Evolutionary conservation across 2,113 vertebrate genomes (phyloP), one percentile per base, ranked within the genome.

Genomic region (Gasterosteus aculeatus): DNA sequence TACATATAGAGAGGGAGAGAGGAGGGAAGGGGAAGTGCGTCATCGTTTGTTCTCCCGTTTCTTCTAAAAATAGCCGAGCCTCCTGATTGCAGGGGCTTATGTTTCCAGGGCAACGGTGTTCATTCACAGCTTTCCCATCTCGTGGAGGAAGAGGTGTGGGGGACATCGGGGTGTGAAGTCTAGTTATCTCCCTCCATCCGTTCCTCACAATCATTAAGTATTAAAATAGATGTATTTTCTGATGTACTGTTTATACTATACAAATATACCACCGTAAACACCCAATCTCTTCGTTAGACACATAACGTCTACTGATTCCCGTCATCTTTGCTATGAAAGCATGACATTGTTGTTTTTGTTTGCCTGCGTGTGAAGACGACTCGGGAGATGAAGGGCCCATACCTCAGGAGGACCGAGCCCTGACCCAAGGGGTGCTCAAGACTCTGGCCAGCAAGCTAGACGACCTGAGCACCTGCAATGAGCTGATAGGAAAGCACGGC

Each of bases 401-500:
- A 77, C 92, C 95, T n/a, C 96, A 96, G 81, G 93, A 97, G 10
- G 95, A 96, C 85, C 95, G 95, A 85, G 93, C 91, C 7, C 93
- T 96, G 81, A 95, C 95, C 78, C 95, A 96, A 72, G 73, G 93
- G 85, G 94, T 95, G 22, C 89, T 98, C 75, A 95, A 95, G 87
- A 94, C 78, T 69, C 95, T 99, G 88, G 95, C 95, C 49, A 89
- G 91, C 74, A 98, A 98, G 87, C 89, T 99, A 73, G 97, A 97
- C 5, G 96, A 97, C 83, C 95, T 98, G 88, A 95, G 95, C 94
- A 96, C 96, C 0, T 99, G 97, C 94, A 97, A 96, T 64, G 97
- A 99, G 88, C 95, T 99, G 74, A 96, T 98, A 0, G 95, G 96
- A n/a, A 98, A 98, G 88, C 97, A 99, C 14, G 97, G 97, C 0